Percentiles rank a stretch among this genome's conserved stretches.
Conservation (phyloP, 2,113 vertebrate species). For the Sisor rabdophorus region DNA sequence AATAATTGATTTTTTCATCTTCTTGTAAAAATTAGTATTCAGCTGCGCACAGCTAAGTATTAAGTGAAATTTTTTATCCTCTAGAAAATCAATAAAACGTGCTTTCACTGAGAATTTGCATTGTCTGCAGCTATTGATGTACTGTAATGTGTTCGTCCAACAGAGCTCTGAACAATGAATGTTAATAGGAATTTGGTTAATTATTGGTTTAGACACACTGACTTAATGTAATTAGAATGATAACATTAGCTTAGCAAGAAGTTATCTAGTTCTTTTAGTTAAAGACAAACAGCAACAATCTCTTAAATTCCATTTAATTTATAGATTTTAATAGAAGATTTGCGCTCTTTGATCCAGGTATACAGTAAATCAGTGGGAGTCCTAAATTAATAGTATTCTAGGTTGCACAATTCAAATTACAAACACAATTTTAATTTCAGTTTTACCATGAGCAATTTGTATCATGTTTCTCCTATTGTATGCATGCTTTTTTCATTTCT, state of each 20-base stretch:
- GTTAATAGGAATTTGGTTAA: slow-evolving; percentile 30
- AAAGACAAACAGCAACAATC: slow-evolving; percentile 5
- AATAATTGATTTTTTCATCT: slow-evolving; percentile 48
- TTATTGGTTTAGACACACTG: slow-evolving; percentile 17
- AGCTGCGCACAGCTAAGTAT: slow-evolving; percentile 34
- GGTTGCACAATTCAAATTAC: not conserved
- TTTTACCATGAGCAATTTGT: not conserved
- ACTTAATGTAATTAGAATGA: slow-evolving; percentile 33
- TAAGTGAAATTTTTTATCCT: slow-evolving; percentile 48
- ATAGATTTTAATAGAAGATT: not conserved
- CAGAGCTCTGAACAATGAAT: slow-evolving; percentile 4
- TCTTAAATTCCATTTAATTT: not conserved
- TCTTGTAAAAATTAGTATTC: slow-evolving; percentile 34
- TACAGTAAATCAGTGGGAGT: not conserved
- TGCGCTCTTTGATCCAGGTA: no score
- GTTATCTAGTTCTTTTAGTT: slow-evolving; percentile 4
- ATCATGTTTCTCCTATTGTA: slow-evolving; percentile 8
- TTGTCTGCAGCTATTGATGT: slow-evolving; percentile 28
- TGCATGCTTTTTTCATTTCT: slow-evolving; percentile 23
- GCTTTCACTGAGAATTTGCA: slow-evolving; percentile 27
- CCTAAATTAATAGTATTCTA: not conserved
- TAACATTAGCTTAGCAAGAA: slow-evolving; percentile 5
- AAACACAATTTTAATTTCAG: not conserved
- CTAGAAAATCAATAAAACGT: slow-evolving; percentile 38
- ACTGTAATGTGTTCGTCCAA: slow-evolving; percentile 19